phyloP scores from a whole-genome alignment of 1,140 invertebrate genomes.

The Scaptodrosophila lebanonensis region DNA sequence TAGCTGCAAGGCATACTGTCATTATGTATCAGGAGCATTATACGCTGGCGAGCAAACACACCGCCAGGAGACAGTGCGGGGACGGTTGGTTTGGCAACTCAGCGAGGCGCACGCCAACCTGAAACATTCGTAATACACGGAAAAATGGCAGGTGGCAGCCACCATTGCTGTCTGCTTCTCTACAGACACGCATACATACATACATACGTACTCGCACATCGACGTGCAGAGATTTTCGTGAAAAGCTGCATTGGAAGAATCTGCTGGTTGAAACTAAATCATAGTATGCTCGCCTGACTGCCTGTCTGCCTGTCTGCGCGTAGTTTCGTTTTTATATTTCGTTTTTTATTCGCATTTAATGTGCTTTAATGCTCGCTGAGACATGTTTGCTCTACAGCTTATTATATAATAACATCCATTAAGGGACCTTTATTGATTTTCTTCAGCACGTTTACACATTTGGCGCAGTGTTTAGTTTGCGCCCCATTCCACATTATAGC shows the following conservation, averaged over 20 bases:
- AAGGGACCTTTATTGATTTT: slow-evolving; percentile 70
- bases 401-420: slow-evolving; percentile 74
- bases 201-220: no score
- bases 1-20: slow-evolving; percentile 38
- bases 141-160: no score
- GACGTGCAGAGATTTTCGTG: no score
- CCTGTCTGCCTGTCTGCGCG: neutral
- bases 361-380: slow-evolving; percentile 53
- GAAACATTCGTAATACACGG: slow-evolving; percentile 12
- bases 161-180: neutral
- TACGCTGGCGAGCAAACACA: neutral
- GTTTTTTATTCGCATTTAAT: slow-evolving; percentile 58
- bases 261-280: slow-evolving; percentile 29
- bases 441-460: slow-evolving; percentile 51
- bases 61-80: no score
- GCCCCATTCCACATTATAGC: slow-evolving; percentile 18
- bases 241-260: no score
- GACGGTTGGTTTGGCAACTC: no score
- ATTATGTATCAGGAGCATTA: slow-evolving; percentile 49
- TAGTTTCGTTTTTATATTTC: slow-evolving; percentile 18
- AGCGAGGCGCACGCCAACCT: no score
- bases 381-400: slow-evolving; percentile 62
- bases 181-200: no score
- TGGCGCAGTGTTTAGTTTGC: slow-evolving; percentile 36
- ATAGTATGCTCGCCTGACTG: neutral